Evolutionary conservation across 2,888 invertebrate genomes (phyloP).

Genomic region (Icerya purchasi): DNA sequence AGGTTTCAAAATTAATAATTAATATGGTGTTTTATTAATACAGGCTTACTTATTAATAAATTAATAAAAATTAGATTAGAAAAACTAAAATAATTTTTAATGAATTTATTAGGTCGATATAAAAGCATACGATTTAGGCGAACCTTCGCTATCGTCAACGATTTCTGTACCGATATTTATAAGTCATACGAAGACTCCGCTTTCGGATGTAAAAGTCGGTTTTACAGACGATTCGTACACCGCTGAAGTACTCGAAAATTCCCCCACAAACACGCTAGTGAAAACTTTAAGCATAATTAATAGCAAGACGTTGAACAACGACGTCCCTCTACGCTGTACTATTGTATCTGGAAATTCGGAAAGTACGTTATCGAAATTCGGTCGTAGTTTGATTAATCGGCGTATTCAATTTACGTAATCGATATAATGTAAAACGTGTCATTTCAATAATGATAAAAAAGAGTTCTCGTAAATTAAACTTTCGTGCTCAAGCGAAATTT

Average conservation of each 20-base stretch:
- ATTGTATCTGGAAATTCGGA: conserved; percentile 55
- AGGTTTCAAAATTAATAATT: no score
- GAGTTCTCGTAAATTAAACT: no score
- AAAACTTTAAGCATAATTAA: conserved; percentile 53
- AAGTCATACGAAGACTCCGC: conserved; percentile 52
- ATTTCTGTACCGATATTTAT: conserved; percentile 63
- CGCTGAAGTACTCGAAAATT: conserved; percentile 52
- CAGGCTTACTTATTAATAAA: no score
- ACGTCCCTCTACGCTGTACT: conserved; percentile 53
- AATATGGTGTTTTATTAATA: no score
- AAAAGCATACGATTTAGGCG: conserved; percentile 65
- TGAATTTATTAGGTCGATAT: conserved; percentile 71
- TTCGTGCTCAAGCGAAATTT: no score
- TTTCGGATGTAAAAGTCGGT: conserved; percentile 53
- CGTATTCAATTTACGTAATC: no score
- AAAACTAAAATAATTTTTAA: no score
- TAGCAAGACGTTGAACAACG: conserved; percentile 41
- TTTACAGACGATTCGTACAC: conserved; percentile 73
- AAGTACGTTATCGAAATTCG: conserved; percentile 32
- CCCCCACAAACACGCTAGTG: conserved; percentile 40
- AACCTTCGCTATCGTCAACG: conserved; percentile 60
- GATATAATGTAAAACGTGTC: no score
- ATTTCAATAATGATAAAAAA: no score
- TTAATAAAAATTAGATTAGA: no score
- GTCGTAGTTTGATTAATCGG: no score